Evolutionary conservation across 2,797 vertebrate genomes (phyloP).

Genomic region (Enteromius trimaculatus): DNA sequence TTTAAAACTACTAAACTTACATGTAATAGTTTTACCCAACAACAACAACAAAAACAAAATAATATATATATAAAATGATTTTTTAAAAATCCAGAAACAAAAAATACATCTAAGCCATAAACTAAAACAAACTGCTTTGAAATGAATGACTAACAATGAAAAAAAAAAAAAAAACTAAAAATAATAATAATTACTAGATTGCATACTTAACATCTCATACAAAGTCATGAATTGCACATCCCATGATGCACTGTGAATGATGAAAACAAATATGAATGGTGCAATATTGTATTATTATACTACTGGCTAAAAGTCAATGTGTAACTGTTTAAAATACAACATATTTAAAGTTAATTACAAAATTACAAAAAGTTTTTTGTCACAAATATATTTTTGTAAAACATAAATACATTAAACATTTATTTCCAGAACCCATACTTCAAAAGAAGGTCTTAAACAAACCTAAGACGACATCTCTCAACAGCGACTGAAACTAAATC

Average conservation of each 20-base stretch:
- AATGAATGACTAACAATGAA: background rate
- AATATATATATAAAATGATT: no score
- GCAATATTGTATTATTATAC: background rate
- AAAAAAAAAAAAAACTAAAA: background rate
- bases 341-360: background rate
- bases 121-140: background rate
- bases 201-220: background rate
- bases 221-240: background rate
- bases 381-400: background rate
- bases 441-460: constrained; percentile 4
- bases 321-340: background rate
- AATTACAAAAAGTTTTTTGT: background rate
- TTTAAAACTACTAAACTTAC: no score
- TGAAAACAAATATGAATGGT: background rate
- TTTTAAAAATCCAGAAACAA: no score
- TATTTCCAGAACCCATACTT: background rate
- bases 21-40: no score
- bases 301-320: background rate
- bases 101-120: no score
- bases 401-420: background rate
- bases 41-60: no score
- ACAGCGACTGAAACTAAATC: constrained; percentile 16
- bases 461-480: background rate
- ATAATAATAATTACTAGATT: background rate
- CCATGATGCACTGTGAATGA: background rate